Percentiles rank a stretch among this genome's conserved stretches.
These are phyloP conservation scores for Latrodectus hesperus DNA, from an alignment of 2,888 invertebrate species.

Conservation along the genomic window DNA sequence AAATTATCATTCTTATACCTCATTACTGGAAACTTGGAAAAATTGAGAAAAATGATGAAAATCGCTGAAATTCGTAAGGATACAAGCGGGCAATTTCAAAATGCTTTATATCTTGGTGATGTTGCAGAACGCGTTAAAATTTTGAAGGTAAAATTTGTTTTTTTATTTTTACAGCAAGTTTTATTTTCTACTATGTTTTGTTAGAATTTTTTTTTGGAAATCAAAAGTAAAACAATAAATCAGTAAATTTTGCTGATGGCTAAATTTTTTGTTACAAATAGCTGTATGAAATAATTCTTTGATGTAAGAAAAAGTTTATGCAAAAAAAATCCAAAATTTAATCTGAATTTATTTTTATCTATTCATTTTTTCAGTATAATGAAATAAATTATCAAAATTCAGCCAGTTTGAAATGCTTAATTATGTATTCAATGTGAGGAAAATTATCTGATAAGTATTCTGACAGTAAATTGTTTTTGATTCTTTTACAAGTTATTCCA, in stretches of 20 bases:
- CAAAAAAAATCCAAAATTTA: too few species aligned
- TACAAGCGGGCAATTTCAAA: constrained; percentile 96
- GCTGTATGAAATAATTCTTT: too few species aligned
- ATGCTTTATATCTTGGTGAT: constrained; percentile 93
- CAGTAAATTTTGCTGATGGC: not conserved
- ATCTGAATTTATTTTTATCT: too few species aligned
- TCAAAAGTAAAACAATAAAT: not conserved
- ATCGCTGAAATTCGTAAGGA: constrained; percentile 99
- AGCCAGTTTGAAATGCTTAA: too few species aligned
- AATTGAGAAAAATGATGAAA: constrained; percentile 98
- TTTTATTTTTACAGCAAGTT: not conserved
- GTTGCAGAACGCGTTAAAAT: constrained; percentile 90
- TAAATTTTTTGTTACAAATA: not conserved
- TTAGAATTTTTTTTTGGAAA: not conserved
- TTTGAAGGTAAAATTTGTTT: constrained; percentile 78
- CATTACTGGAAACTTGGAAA: constrained; percentile 98
- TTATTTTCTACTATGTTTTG: not conserved
- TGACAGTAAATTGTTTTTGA: too few species aligned
- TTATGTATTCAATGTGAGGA: too few species aligned
- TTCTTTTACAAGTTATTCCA: too few species aligned
- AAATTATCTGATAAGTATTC: too few species aligned
- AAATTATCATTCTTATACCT: constrained; percentile 97
- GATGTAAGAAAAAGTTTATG: too few species aligned
- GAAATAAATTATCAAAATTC: too few species aligned
- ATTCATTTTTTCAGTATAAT: too few species aligned